Base-by-base conservation (phyloP, 2,797 vertebrate species). In the Cuculus canorus region DNA sequence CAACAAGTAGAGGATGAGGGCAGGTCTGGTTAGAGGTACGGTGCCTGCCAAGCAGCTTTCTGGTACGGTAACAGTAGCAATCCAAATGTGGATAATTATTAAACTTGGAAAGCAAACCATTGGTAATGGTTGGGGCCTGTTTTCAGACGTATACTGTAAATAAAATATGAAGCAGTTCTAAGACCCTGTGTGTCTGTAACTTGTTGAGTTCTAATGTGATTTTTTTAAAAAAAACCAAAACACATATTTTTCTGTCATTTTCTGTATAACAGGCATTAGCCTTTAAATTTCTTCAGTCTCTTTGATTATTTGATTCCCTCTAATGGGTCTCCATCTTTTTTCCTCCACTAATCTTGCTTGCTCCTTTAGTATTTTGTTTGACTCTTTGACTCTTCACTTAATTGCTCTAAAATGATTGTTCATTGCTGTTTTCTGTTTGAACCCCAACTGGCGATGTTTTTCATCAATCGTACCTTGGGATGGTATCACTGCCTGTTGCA, bases 1-100 rank as follows among this genome's bases (percentile, higher is more conserved):
- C 10, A 3, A 13, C 43, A 3, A 0, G 1, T 1, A 4, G 16
- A 17, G 27, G 8, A 2, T 2, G 33, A n/a, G 79, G n/a, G 33
- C 13, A 4, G 35, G 13, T 13, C 53, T 59, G 80, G 4, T 1
- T 5, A 11, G 66, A 10, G 54, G 39, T 60, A 3, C 22, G 3
- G 53, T 15, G n/a, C 50, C 66, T 75, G 57, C 79, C 64, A 16
- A 16, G 77, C 4, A 13, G 81, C 53, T 10, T 28, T 8, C 32
- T 50, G 65, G 22, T 0, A 11, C 32, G 39, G 4, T 7, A 3
- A 28, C 60, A 70, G 50, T 6, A 35, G 63, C 21, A 5, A 9
- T 22, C 33, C 56, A 7, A 5, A 2, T 25, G 25, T 17, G 45
- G 4, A 17, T 14, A 47, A 4, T 27, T 56, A 30, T 9, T 53